Percentiles rank a stretch among this genome's conserved stretches.
phyloP scores from a whole-genome alignment of 1,140 invertebrate species.

The Hycleus cichorii region DNA sequence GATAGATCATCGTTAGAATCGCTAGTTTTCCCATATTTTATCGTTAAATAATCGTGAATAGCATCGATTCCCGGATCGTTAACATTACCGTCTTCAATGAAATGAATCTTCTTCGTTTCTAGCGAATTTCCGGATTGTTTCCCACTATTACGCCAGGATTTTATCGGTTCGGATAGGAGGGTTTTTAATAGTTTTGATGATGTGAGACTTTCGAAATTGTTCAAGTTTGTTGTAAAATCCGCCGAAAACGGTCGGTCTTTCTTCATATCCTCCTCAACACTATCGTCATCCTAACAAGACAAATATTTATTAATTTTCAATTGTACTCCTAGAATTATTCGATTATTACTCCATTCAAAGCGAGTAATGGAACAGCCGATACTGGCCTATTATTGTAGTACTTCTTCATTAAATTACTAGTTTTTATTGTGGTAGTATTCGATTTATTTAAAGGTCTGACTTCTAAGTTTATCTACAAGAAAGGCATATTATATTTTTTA shows the following conservation, averaged over 20 bases:
- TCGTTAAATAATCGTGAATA: conserved; percentile 24
- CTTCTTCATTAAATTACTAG: conserved; percentile 18
- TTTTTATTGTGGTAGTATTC: conserved; percentile 23
- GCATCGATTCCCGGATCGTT: conserved; percentile 9
- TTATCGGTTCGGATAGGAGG: conserved; percentile 28
- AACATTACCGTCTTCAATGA: background rate
- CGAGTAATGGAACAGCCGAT: conserved; percentile 26
- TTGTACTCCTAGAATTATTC: background rate
- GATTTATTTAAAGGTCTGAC: conserved; percentile 18
- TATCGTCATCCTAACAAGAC: conserved; percentile 14
- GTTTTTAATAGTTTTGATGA: conserved; percentile 29
- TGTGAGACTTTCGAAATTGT: conserved; percentile 21
- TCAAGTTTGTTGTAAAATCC: conserved; percentile 18
- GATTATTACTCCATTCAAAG: conserved; percentile 20
- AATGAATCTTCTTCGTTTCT: background rate
- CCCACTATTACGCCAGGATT: conserved; percentile 20
- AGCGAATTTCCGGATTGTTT: no score
- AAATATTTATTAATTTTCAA: background rate
- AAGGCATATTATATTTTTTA: background rate
- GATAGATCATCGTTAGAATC: background rate
- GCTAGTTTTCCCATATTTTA: conserved; percentile 19
- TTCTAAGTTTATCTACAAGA: conserved; percentile 28
- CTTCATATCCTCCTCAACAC: background rate
- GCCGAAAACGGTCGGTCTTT: conserved; percentile 28
- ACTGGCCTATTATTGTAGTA: conserved; percentile 24